These are phyloP conservation scores for Heterochromis multidens DNA, from an alignment of 2,113 vertebrate species.

Conservation along the genomic window DNA sequence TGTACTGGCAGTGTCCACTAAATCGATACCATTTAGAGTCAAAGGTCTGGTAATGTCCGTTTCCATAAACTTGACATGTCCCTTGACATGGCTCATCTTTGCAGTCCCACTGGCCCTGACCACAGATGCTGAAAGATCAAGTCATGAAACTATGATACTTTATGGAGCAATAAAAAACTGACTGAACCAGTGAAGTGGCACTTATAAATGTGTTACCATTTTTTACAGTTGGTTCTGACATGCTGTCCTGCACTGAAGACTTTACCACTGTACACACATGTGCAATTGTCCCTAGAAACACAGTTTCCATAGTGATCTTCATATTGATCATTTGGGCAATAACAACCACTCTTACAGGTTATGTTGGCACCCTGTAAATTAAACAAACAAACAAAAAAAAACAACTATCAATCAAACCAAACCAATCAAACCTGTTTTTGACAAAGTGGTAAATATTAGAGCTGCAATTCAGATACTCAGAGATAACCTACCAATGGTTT, in stretches of 20 bases:
- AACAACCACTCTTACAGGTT: slow-evolving; percentile 69
- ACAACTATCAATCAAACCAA: no score
- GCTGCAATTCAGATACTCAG: not conserved
- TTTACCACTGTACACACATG: slow-evolving; percentile 62
- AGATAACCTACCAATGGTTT: slow-evolving; percentile 56
- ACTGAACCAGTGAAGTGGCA: accelerated
- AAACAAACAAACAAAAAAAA: no score
- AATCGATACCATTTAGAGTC: slow-evolving; percentile 76
- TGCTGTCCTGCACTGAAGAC: slow-evolving; percentile 55
- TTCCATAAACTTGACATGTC: slow-evolving; percentile 77
- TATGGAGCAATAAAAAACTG: accelerated
- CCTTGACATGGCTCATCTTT: slow-evolving; percentile 50
- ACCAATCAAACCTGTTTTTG: not conserved
- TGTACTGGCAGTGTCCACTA: slow-evolving; percentile 43
- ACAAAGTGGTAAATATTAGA: not conserved
- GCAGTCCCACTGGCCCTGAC: slow-evolving; percentile 68
- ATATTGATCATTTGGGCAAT: slow-evolving; percentile 64
- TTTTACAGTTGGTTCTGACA: slow-evolving; percentile 61
- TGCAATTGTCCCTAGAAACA: slow-evolving; percentile 44
- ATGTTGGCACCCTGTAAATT: slow-evolving; percentile 35
- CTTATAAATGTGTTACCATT: slow-evolving; percentile 51
- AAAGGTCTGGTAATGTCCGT: slow-evolving; percentile 78
- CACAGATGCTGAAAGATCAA: slow-evolving; percentile 54
- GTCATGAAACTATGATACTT: not conserved
- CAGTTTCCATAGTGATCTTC: slow-evolving; percentile 68